Conservation (phyloP, 2,888 invertebrate species). For the Drosophila histrio region DNA sequence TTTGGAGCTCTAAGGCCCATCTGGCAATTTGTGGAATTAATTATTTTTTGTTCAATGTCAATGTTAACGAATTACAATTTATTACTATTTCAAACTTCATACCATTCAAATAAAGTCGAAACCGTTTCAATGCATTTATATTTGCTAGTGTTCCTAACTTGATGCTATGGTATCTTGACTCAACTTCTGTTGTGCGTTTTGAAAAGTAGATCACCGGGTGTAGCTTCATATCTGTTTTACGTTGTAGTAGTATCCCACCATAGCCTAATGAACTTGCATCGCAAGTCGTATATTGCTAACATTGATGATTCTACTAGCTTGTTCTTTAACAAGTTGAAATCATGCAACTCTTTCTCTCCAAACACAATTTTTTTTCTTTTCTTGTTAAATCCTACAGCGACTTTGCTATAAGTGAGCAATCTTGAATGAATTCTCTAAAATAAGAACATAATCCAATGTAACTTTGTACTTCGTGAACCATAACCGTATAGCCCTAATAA, state of each 20-base stretch:
- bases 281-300: no score
- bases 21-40: no score
- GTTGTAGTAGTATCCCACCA: background rate
- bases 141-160: background rate
- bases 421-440: slow-evolving; percentile 31
- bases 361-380: slow-evolving; percentile 24
- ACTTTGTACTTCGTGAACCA: slow-evolving; percentile 22
- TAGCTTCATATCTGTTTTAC: background rate
- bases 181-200: background rate
- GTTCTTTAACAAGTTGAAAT: no score
- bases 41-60: no score
- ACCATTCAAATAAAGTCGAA: no score
- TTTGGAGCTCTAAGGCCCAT: no score
- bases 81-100: no score
- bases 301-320: no score
- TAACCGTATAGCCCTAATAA: no score
- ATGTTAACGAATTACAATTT: no score
- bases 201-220: slow-evolving; percentile 2
- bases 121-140: background rate
- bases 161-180: background rate
- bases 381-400: slow-evolving; percentile 29
- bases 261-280: background rate
- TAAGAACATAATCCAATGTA: slow-evolving; percentile 33
- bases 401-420: slow-evolving; percentile 32
- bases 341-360: no score